A percentile compares a stretch with the other conserved stretches of the same genome.
Conservation (phyloP, 2,797 vertebrate genomes). For the Pseudomugil gertrudae region DNA sequence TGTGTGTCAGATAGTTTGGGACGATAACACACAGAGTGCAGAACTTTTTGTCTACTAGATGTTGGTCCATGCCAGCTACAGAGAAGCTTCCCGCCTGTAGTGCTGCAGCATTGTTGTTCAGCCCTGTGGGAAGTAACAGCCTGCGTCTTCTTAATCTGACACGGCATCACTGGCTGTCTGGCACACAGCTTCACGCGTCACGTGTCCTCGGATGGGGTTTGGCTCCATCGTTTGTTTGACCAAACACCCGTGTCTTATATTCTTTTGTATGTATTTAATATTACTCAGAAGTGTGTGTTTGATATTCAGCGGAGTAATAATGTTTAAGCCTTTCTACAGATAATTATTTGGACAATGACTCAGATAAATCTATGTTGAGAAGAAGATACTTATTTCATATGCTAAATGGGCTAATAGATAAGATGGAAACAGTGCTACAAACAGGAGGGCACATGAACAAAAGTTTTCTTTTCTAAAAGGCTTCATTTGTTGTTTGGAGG, state of each 20-base stretch:
- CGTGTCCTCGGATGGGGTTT: slow-evolving; percentile 49
- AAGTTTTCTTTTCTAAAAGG: neutral
- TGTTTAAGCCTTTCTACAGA: neutral
- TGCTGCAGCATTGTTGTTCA: slow-evolving; percentile 48
- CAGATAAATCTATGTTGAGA: too few relatives aligned
- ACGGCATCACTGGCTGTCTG: slow-evolving; percentile 66
- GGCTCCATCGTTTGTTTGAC: slow-evolving; percentile 34
- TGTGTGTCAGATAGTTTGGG: slow-evolving; percentile 4
- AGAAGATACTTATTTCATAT: too few relatives aligned
- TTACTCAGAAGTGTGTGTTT: slow-evolving; percentile 6
- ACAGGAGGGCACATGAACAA: neutral
- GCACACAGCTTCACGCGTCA: slow-evolving; percentile 46
- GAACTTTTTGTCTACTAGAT: slow-evolving; percentile 15
- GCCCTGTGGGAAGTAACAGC: slow-evolving; percentile 65
- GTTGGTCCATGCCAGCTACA: slow-evolving; percentile 31
- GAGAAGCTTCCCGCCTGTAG: slow-evolving; percentile 40
- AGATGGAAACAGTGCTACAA: neutral
- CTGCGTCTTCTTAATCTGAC: slow-evolving; percentile 70
- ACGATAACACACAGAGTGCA: neutral
- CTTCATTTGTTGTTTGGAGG: neutral
- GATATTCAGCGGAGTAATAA: neutral
- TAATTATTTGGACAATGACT: neutral
- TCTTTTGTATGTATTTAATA: slow-evolving; percentile 12
- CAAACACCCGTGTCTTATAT: slow-evolving; percentile 33
- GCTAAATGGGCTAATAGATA: too few relatives aligned